phyloP scores from a whole-genome alignment of 2,888 invertebrate species.

The Plebejus anna region DNA sequence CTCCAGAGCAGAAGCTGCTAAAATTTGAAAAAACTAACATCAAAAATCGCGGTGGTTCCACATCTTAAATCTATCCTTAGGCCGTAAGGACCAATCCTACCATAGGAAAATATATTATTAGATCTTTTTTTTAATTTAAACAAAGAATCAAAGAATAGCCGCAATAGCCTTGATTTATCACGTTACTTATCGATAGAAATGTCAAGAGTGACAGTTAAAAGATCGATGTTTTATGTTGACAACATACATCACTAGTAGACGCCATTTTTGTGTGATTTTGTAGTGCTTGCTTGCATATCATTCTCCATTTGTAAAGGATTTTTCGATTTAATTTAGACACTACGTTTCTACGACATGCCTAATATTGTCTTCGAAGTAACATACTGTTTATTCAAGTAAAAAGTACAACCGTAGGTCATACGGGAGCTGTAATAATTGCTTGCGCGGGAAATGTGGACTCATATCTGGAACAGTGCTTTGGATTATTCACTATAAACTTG shows the following conservation, averaged over 20 bases:
- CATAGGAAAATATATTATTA: too few species aligned
- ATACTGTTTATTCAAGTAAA: constrained; percentile 32
- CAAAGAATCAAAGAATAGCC: too few species aligned
- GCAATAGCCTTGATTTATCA: background rate
- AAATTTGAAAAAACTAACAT: too few species aligned
- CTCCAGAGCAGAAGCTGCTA: too few species aligned
- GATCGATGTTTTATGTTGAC: constrained; percentile 30
- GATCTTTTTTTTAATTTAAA: too few species aligned
- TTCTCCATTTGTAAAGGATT: constrained; percentile 45
- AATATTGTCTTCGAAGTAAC: constrained; percentile 15
- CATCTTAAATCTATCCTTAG: too few species aligned
- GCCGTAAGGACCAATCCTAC: too few species aligned
- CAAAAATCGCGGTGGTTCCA: too few species aligned
- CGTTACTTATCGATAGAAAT: background rate
- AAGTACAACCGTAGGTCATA: constrained; percentile 39
- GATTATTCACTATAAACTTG: constrained; percentile 35
- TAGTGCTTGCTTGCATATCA: constrained; percentile 44
- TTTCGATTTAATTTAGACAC: constrained; percentile 41
- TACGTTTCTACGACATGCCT: constrained; percentile 31
- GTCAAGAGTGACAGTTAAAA: constrained; percentile 20
- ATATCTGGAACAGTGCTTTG: constrained; percentile 50
- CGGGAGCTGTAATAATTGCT: constrained; percentile 46
- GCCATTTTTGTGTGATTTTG: constrained; percentile 64
- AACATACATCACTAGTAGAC: constrained; percentile 56
- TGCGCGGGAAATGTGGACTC: constrained; percentile 78